These are phyloP conservation scores for Pogoniulus pusillus DNA, from an alignment of 2,797 vertebrate species.

Conservation along the genomic window DNA sequence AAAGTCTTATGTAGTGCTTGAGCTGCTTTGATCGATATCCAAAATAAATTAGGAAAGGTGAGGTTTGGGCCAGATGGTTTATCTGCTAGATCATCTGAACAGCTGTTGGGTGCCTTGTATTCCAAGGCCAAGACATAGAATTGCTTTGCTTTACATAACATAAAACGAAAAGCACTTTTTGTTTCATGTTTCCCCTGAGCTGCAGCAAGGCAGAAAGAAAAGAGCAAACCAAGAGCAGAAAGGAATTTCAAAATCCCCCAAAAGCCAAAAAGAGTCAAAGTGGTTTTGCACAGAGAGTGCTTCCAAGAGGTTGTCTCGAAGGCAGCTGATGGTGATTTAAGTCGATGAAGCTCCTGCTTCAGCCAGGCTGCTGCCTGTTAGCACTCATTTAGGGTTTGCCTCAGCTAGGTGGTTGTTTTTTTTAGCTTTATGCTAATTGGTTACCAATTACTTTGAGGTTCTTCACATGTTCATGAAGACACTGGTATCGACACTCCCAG, in stretches of 20 bases:
- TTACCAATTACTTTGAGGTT: constrained; percentile 63
- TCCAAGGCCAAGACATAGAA: constrained; percentile 22
- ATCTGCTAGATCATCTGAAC: constrained; percentile 51
- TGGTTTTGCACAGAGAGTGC: not conserved
- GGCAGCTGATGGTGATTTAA: constrained; percentile 4
- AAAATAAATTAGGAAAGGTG: constrained; percentile 30
- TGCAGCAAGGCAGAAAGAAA: not conserved
- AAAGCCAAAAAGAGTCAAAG: not conserved
- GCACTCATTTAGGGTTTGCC: not conserved
- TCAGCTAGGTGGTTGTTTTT: not conserved
- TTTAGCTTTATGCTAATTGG: constrained; percentile 54
- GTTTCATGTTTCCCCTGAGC: constrained; percentile 34
- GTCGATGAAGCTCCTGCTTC: not conserved
- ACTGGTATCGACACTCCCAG: constrained; percentile 43
- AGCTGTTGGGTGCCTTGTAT: constrained; percentile 39
- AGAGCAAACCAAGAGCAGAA: not conserved
- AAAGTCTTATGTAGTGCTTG: not conserved
- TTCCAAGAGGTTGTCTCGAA: not conserved
- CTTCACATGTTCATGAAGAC: constrained; percentile 37
- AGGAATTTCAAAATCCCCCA: not conserved
- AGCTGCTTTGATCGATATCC: constrained; percentile 50
- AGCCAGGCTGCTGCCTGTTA: not conserved
- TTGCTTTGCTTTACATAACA: constrained; percentile 41
- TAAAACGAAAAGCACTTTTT: constrained; percentile 11
- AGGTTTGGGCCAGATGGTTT: constrained; percentile 51